Percentiles rank a stretch among this genome's conserved stretches.
phyloP scores from a whole-genome alignment of 1,140 invertebrate genomes.

The Lasaia peninsularis region DNA sequence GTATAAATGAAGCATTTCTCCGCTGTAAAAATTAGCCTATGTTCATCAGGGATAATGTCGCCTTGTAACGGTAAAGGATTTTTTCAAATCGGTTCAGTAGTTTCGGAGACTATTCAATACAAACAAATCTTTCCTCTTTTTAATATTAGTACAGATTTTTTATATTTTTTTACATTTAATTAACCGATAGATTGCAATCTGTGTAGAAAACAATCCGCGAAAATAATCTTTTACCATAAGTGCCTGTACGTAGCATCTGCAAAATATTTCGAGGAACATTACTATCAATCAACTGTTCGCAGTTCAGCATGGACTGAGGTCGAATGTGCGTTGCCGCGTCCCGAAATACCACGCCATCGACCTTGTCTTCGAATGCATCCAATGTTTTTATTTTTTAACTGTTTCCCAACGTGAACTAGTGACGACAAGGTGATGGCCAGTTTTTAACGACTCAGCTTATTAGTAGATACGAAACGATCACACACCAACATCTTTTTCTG shows the following conservation, averaged over 20 bases:
- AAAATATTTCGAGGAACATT: conserved; percentile 55
- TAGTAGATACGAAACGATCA: background rate
- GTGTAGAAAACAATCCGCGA: background rate
- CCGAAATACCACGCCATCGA: conserved; percentile 69
- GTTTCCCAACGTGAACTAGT: conserved; percentile 50
- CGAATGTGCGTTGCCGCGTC: conserved; percentile 51
- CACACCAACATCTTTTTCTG: background rate
- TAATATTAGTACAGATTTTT: too few relatives aligned
- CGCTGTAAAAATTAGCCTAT: too few relatives aligned
- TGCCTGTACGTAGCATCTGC: conserved; percentile 40
- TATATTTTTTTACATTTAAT: too few relatives aligned
- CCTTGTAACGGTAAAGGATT: too few relatives aligned
- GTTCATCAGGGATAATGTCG: too few relatives aligned
- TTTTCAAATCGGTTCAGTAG: too few relatives aligned
- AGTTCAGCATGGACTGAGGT: conserved; percentile 51
- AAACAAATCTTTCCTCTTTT: too few relatives aligned
- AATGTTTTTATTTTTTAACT: conserved; percentile 64
- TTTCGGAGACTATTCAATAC: too few relatives aligned
- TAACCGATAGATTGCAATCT: background rate
- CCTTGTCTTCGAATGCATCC: conserved; percentile 64
- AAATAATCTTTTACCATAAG: conserved; percentile 32
- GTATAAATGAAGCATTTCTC: too few relatives aligned
- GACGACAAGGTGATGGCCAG: conserved; percentile 61
- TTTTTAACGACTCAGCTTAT: conserved; percentile 9
- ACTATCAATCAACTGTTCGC: conserved; percentile 59